Evolutionary conservation across 2,113 vertebrate genomes (phyloP), one percentile per base, ranked within the genome.

Genomic region (Ammodytes marinus): DNA sequence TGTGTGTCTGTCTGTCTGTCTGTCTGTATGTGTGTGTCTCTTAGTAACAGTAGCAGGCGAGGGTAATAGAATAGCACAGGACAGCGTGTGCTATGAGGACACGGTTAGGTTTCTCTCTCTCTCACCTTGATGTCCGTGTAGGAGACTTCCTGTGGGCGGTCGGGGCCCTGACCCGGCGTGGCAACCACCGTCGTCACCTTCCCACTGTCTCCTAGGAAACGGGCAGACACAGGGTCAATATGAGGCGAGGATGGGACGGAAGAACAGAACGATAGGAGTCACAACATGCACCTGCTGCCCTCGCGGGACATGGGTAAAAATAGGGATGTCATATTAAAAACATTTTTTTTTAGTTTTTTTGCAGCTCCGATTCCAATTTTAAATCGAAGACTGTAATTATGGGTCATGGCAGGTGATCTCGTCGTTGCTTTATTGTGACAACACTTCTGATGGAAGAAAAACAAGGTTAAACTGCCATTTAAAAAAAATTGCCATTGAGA

Each of bases 171-270:
- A 73, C 97, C 97, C 0, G 97, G 94, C 1, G 97, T 98, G 75
- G 97, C 97, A 82, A 98, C 96, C 14, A 98, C 97, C 0, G 96
- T 98, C 13, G 96, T 98, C 93, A 98, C 96, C 90, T 98, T 97
- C 35, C 96, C 95, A 11, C 95, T 96, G 93, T 98, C 97, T 92
- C 96, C 97, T 97, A 50, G 55, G 27, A 66, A 88, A 83, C 60
- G 42, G 74, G 14, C 13, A 75, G 4, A 4, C 74, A 55, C n/a
- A 40, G 42, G 11, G 15, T 59, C 54, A 50, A 19, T 9, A 12
- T 19, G 17, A 74, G 49, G 47, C 59, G 19, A 60, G 4, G n/a
- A n/a, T n/a, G 4, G 54, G 10, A 75, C 10, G 17, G 4, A 27
- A 8, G 6, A 43, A 27, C 5, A 40, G 0, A 59, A 9, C 40